Conservation (phyloP, 1,140 invertebrate species). For the Drosophila triauraria region DNA sequence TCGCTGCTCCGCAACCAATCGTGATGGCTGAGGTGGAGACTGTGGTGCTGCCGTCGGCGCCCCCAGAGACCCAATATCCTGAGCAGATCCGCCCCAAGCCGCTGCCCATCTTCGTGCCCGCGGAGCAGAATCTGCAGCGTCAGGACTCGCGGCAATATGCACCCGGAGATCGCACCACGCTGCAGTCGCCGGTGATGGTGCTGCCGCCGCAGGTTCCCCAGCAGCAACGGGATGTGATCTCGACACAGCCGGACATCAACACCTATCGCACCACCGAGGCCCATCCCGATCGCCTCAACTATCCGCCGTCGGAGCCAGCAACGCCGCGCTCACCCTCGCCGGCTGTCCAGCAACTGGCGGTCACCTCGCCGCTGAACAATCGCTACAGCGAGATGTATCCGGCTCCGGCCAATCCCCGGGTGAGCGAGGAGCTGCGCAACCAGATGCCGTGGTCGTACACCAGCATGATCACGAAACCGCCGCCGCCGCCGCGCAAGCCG, state of each 20-base stretch:
- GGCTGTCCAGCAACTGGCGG: slow-evolving; percentile 56
- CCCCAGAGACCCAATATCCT: slow-evolving; percentile 44
- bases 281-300: slow-evolving; percentile 78
- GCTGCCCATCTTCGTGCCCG: slow-evolving; percentile 58
- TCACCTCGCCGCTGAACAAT: slow-evolving; percentile 54
- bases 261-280: slow-evolving; percentile 76
- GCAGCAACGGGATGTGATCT: slow-evolving; percentile 38
- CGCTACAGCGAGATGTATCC: slow-evolving; percentile 74
- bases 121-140: slow-evolving; percentile 42
- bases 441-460: slow-evolving; percentile 84
- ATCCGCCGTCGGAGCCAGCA: slow-evolving; percentile 54
- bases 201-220: slow-evolving; percentile 44
- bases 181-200: slow-evolving; percentile 67
- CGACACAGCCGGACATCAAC: slow-evolving; percentile 50
- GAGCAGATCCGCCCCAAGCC: slow-evolving; percentile 66
- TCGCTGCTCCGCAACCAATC: slow-evolving; percentile 4
- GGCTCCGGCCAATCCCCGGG: slow-evolving; percentile 55
- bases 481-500: slow-evolving; percentile 75
- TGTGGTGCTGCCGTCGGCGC: slow-evolving; percentile 14
- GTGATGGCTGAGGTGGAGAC: slow-evolving; percentile 22
- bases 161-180: slow-evolving; percentile 55
- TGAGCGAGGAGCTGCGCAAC: slow-evolving; percentile 78
- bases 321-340: slow-evolving; percentile 51
- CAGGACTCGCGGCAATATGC: slow-evolving; percentile 49
- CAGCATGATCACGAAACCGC: slow-evolving; percentile 70